These are phyloP conservation scores for Phania funesta DNA, from an alignment of 2,888 invertebrate species.

Conservation along the genomic window DNA sequence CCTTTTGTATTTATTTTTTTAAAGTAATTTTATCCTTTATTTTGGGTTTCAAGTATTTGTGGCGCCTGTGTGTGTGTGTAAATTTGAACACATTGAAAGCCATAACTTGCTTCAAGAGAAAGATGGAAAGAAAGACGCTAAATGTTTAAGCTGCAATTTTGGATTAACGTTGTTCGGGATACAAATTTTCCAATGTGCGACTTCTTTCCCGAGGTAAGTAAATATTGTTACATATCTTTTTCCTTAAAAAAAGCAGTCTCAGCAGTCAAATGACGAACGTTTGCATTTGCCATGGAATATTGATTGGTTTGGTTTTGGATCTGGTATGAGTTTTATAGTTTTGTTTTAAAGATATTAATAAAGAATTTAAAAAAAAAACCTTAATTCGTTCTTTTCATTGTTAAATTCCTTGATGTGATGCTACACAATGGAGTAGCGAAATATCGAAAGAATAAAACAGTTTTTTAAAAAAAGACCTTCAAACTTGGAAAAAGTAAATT, in stretches of 20 bases:
- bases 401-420: no score
- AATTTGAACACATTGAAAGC: conserved; percentile 19
- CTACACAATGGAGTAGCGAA: no score
- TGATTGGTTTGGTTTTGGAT: conserved; percentile 53
- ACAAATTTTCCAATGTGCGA: not conserved
- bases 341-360: conserved; percentile 1
- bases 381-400: not conserved
- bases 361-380: conserved; percentile 5
- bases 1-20: conserved; percentile 46
- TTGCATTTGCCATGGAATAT: not conserved
- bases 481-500: no score
- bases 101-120: conserved; percentile 22
- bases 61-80: conserved; percentile 28
- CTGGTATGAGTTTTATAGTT: not conserved
- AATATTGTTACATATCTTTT: not conserved
- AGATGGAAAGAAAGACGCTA: conserved; percentile 20
- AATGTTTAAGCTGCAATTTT: not conserved
- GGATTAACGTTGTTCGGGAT: not conserved
- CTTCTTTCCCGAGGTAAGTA: conserved; percentile 24
- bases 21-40: conserved; percentile 60
- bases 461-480: no score
- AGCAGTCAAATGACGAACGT: not conserved
- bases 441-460: no score
- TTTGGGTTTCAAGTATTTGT: conserved; percentile 61
- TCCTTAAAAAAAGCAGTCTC: not conserved